A percentile compares a stretch with the other conserved stretches of the same genome.
phyloP scores from a whole-genome alignment of 2,113 vertebrate genomes.

The Manacus vitellinus region DNA sequence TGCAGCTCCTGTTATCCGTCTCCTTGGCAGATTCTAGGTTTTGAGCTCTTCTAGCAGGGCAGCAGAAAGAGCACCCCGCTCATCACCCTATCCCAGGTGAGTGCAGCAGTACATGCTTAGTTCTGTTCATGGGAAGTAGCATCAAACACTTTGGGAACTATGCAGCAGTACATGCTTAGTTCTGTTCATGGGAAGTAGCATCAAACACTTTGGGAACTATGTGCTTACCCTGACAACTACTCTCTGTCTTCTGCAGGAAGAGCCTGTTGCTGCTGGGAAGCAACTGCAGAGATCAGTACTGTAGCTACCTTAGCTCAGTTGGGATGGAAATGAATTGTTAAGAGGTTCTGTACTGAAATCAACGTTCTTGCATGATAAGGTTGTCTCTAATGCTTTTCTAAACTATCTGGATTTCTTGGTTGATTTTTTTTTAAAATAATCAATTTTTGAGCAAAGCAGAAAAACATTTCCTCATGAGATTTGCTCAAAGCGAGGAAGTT shows the following conservation, averaged over 20 bases:
- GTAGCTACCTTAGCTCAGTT: not conserved
- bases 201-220: rapidly evolving
- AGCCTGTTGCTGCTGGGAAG: not conserved
- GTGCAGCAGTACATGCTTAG: not conserved
- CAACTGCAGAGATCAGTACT: not conserved
- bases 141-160: rapidly evolving
- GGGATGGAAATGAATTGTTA: not conserved
- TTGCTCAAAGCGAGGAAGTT: not conserved
- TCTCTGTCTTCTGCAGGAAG: not conserved
- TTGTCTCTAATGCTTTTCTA: not conserved
- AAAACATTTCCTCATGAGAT: not conserved
- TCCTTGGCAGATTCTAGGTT: not conserved
- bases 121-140: not conserved
- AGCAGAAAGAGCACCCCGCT: not conserved
- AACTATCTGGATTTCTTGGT: not conserved
- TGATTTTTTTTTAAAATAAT: not conserved
- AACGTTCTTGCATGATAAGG: not conserved
- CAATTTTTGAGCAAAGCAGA: not conserved
- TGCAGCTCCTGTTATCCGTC: not conserved
- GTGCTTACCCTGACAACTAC: not conserved
- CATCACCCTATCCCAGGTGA: not conserved
- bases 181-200: not conserved
- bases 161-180: not conserved
- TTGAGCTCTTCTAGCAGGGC: not conserved
- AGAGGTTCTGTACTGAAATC: not conserved